Percentiles rank a stretch among this genome's conserved stretches.
phyloP scores from a whole-genome alignment of 2,113 vertebrate species.

The Actinemys pallida region DNA sequence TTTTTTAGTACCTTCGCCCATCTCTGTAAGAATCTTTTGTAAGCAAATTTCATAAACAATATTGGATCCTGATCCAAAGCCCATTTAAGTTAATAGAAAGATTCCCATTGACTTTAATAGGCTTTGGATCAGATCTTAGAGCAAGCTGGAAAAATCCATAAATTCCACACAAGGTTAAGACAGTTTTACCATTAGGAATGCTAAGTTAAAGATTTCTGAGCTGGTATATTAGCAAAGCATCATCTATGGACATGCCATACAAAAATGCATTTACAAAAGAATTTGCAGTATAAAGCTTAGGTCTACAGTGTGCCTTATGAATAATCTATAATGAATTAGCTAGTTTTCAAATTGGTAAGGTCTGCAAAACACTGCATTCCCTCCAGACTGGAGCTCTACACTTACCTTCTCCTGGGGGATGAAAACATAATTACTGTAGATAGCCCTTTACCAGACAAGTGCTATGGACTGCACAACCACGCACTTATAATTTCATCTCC shows the following conservation, averaged over 20 bases:
- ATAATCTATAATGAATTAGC: conserved; percentile 59
- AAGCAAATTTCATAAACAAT: neutral
- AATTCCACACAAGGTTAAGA: neutral
- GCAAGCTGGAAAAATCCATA: neutral
- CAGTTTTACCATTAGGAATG: neutral
- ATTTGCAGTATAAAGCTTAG: conserved; percentile 6
- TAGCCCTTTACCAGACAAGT: conserved; percentile 57
- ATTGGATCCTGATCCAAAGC: neutral
- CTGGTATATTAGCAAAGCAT: neutral
- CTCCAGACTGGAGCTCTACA: conserved; percentile 15
- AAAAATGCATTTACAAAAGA: conserved; percentile 33
- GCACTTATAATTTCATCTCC: conserved; percentile 69
- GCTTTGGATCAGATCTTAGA: neutral
- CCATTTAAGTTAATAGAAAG: neutral
- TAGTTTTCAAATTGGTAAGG: conserved; percentile 69
- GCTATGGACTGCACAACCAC: conserved; percentile 7
- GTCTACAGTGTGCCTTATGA: conserved; percentile 21
- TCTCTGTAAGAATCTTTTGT: neutral
- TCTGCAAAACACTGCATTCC: conserved; percentile 52
- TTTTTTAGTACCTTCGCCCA: neutral
- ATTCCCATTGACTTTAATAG: neutral
- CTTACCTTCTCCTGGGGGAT: conserved; percentile 28
- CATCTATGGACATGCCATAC: conserved; percentile 4
- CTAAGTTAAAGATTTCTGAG: neutral
- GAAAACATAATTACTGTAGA: conserved; percentile 72